phyloP scores from a whole-genome alignment of 2,113 vertebrate genomes.

The Fregetta grallaria region DNA sequence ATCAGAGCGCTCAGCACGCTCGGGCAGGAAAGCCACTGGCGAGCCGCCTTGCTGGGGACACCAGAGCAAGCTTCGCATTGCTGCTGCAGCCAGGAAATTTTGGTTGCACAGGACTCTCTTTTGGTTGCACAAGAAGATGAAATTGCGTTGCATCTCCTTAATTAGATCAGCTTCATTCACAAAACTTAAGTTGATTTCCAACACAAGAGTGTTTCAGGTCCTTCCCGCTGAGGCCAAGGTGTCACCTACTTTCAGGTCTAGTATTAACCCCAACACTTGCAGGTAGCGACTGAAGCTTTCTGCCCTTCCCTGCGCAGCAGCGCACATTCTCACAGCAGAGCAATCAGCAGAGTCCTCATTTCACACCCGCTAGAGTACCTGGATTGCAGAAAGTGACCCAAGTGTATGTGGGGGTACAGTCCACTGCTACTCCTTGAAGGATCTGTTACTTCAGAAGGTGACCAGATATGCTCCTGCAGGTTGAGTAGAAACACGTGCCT shows the following conservation, averaged over 20 bases:
- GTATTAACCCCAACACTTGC: background rate
- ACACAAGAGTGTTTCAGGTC: background rate
- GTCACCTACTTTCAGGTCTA: background rate
- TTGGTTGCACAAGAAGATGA: background rate
- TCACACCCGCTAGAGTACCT: background rate
- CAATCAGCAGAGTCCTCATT: background rate
- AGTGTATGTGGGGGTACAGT: background rate
- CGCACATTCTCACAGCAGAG: background rate
- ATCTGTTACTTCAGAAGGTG: background rate
- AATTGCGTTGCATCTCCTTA: background rate
- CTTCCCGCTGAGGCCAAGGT: background rate
- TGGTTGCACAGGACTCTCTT: background rate
- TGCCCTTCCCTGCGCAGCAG: background rate
- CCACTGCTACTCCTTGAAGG: background rate
- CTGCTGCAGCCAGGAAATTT: background rate
- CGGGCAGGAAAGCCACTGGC: background rate
- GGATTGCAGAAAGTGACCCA: background rate
- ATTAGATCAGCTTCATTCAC: background rate
- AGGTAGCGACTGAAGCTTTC: background rate
- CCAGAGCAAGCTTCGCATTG: background rate
- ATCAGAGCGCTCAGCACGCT: background rate
- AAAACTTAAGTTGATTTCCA: background rate
- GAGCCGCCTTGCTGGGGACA: fast-evolving
- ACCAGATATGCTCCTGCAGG: background rate
- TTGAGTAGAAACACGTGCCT: background rate